Conservation (phyloP, 2,113 vertebrate genomes). For the Heptranchias perlo region DNA sequence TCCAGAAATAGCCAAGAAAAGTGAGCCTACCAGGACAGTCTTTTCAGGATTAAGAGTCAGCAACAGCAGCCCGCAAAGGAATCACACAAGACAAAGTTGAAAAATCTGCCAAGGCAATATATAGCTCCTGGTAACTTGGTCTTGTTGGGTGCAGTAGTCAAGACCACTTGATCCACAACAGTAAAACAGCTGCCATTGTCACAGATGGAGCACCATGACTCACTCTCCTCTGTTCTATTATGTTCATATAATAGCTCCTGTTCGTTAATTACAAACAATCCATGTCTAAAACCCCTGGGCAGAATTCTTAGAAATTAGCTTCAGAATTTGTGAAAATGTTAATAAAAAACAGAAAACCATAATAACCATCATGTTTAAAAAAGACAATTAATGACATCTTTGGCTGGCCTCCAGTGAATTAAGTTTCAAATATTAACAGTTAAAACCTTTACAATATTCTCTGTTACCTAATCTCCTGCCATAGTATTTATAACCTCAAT, state of each 20-base stretch:
- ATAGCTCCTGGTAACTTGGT: constrained; percentile 32
- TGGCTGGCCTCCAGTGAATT: neutral
- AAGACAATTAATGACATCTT: neutral
- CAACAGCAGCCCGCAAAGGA: constrained; percentile 7
- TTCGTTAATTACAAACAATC: constrained; percentile 11
- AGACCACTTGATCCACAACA: constrained; percentile 22
- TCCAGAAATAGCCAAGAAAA: constrained; percentile 9
- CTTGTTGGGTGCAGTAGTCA: constrained; percentile 11
- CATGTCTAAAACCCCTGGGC: neutral
- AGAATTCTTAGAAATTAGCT: neutral
- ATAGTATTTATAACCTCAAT: neutral
- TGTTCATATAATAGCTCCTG: neutral
- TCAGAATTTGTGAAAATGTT: neutral
- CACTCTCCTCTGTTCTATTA: constrained; percentile 13
- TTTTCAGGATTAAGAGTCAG: constrained; percentile 28
- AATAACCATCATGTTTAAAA: neutral
- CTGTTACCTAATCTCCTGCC: neutral
- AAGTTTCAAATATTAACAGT: constrained; percentile 22
- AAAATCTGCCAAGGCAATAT: constrained; percentile 36
- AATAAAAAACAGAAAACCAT: neutral
- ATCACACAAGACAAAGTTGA: constrained; percentile 22
- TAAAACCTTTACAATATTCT: constrained; percentile 19
- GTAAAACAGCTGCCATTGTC: constrained; percentile 37
- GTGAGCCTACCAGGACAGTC: too few relatives aligned
- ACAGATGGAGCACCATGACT: constrained; percentile 7